Conservation (phyloP, 2,797 vertebrate species). For the Phyllotis vaccarum region DNA sequence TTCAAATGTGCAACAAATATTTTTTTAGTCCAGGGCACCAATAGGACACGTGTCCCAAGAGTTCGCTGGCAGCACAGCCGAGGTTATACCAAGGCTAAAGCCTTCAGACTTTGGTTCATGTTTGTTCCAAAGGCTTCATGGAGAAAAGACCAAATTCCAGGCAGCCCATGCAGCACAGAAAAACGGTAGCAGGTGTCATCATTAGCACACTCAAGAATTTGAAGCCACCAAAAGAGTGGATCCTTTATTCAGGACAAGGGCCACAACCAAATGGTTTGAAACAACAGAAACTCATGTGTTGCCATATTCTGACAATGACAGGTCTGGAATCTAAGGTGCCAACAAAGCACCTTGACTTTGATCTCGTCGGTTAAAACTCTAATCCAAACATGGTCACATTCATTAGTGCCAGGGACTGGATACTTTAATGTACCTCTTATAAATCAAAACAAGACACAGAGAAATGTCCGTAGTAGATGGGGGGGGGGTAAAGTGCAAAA, state of each 20-base stretch:
- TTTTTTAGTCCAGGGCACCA: neutral
- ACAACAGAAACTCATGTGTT: neutral
- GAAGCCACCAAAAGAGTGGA: neutral
- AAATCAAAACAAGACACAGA: neutral
- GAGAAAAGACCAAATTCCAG: neutral
- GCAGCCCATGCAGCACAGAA: neutral
- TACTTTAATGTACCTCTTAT: neutral
- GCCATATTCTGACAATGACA: neutral
- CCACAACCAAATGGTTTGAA: neutral
- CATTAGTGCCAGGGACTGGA: neutral
- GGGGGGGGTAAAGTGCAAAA: neutral
- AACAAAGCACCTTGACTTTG: neutral
- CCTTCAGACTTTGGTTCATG: neutral
- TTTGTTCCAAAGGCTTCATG: neutral
- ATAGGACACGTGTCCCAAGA: neutral
- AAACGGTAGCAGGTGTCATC: neutral
- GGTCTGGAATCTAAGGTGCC: neutral
- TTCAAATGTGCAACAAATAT: slow-evolving; percentile 43
- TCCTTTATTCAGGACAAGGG: neutral
- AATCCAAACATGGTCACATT: neutral
- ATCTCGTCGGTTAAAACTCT: neutral
- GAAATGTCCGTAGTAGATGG: neutral
- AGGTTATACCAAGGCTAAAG: neutral
- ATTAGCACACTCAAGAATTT: neutral
- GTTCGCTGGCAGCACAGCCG: neutral